Percentiles rank a stretch among this genome's conserved stretches.
Evolutionary conservation across 1,140 invertebrate species (phyloP).

Genomic region (Acromyrmex echinatior): DNA sequence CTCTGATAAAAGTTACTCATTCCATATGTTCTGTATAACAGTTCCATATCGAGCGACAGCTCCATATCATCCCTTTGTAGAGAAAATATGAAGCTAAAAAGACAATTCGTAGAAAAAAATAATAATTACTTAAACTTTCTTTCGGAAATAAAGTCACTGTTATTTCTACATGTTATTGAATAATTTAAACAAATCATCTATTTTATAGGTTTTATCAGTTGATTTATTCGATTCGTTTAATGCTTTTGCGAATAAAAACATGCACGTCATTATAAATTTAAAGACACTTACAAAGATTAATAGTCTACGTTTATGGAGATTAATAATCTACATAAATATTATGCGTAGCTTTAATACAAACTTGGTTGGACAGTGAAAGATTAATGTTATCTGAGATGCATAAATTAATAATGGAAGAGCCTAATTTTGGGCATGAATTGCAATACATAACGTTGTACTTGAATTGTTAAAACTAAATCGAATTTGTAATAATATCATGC

Average conservation of each 20-base stretch:
- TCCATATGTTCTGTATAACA: slow-evolving; percentile 11
- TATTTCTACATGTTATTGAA: not conserved
- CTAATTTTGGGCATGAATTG: not conserved
- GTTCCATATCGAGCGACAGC: not conserved
- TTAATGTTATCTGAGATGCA: not conserved
- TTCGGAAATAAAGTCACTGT: not conserved
- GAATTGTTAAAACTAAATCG: not conserved
- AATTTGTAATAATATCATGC: slow-evolving; percentile 2
- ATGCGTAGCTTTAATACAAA: not conserved
- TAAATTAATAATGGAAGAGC: not conserved
- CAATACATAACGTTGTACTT: not conserved
- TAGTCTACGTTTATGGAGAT: not conserved
- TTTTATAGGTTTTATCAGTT: not conserved
- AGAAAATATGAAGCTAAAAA: slow-evolving; percentile 28
- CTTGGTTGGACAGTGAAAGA: not conserved
- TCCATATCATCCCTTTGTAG: not conserved
- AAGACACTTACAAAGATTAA: not conserved
- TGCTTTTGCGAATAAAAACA: not conserved
- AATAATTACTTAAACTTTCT: not conserved
- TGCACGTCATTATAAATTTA: not conserved
- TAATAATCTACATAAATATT: not conserved
- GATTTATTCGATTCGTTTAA: slow-evolving; percentile 8
- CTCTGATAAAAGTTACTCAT: slow-evolving; percentile 49
- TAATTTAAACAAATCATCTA: not conserved
- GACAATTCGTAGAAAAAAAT: not conserved